Base-by-base conservation (phyloP, 2,113 vertebrate genomes). In the Xiphorhynchus elegans region DNA sequence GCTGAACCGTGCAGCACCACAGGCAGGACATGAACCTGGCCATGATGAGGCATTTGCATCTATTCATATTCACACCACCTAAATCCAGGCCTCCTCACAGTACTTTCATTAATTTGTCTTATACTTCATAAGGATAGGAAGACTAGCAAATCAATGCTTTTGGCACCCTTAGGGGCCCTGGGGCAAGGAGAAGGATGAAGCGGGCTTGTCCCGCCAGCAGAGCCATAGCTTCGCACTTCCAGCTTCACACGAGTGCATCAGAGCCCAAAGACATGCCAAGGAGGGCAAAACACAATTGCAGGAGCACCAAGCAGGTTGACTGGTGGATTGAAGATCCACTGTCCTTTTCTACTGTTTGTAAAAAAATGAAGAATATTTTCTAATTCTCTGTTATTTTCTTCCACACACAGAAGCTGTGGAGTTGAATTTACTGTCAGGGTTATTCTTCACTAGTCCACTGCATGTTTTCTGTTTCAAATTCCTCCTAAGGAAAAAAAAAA, bases 1-100 rank as follows among this genome's bases (percentile, higher is more conserved):
- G 16, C 16, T 14, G 12, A 68, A 9, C 20, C 1, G 1, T 63
- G 29, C 23, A 40, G 26, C 0, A 0, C 13, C 8, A 1, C 0
- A 1, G 62, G 24, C 31, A 26, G 0, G 1, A 3, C 13, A 3
- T 12, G 19, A 55, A 29, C 26, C 19, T 60, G 24, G 14, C 15
- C 0, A 0, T 6, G 6, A 9, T 23, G 28, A 69, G 15, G 9
- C 5, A 29, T 4, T 31, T 35, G 25, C 1, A 3, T 2, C 1
- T 50, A 6, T 24, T 72, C 39, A 7, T 6, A 3, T 47, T 64
- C 63, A 53, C 9, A 16, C 6, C 11, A 13, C 17, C 40, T 44
- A 60, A 68, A 59, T 7, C 5, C 24, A 80, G 14, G 11, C 10
- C 3, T 58, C 13, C 40, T 19, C 29, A 44, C 28, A 46, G 50